phyloP scores from a whole-genome alignment of 1,140 invertebrate species.

The Matsumurasca onukii region DNA sequence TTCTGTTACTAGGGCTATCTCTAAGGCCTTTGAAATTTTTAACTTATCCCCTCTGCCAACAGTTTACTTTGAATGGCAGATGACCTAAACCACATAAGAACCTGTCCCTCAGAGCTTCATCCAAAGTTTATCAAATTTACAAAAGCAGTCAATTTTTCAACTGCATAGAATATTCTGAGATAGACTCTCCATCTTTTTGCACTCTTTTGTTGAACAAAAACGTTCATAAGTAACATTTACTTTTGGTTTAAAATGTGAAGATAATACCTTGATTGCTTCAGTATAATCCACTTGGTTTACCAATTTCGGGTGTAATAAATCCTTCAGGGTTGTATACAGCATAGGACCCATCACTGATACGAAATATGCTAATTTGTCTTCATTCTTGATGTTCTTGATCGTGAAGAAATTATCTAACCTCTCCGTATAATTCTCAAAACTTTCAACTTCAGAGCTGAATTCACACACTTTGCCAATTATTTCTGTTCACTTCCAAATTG shows the following conservation, averaged over 20 bases:
- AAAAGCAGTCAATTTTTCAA: neutral
- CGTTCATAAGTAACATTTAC: neutral
- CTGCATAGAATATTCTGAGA: neutral
- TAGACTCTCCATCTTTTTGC: neutral
- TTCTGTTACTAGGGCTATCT: neutral
- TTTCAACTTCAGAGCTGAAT: too few relatives aligned
- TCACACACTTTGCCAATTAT: too few relatives aligned
- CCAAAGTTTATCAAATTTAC: neutral
- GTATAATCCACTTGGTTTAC: too few relatives aligned
- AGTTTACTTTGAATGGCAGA: constrained; percentile 3
- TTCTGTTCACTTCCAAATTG: too few relatives aligned
- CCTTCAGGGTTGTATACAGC: neutral
- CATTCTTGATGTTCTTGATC: neutral
- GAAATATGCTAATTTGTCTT: neutral
- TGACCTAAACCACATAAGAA: too few relatives aligned
- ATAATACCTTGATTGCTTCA: neutral
- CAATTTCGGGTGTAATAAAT: neutral
- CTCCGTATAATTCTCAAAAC: too few relatives aligned
- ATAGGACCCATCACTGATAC: neutral
- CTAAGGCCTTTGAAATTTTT: neutral
- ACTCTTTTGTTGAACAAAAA: neutral
- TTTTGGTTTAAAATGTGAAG: neutral
- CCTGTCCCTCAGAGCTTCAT: neutral
- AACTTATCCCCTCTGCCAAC: constrained; percentile 7
- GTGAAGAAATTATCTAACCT: neutral